These are phyloP conservation scores for Nephrotoma guestfalica DNA, from an alignment of 2,888 invertebrate genomes.

Conservation along the genomic window DNA sequence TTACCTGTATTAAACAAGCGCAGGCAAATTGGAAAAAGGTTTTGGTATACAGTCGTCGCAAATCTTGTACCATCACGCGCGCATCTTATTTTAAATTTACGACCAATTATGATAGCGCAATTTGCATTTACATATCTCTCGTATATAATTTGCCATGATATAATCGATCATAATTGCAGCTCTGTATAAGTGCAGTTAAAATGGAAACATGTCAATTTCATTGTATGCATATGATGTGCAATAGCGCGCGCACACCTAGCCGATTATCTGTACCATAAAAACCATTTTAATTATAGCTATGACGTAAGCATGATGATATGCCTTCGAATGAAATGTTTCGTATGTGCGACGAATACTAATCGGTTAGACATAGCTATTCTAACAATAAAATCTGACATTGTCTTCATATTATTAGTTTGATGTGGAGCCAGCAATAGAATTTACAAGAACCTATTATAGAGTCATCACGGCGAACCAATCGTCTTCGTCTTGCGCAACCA, in stretches of 20 bases:
- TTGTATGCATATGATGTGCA: not conserved
- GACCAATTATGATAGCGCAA: not conserved
- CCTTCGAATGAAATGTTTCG: not conserved
- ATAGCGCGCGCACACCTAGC: not conserved
- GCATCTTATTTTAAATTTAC: not conserved
- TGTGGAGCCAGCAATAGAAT: not conserved
- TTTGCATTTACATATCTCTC: not conserved
- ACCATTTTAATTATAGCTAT: not conserved
- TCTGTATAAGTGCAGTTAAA: not conserved
- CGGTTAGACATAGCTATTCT: not conserved
- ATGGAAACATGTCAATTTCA: not conserved
- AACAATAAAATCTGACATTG: not conserved
- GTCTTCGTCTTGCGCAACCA: not conserved
- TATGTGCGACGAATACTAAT: not conserved
- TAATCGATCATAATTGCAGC: not conserved
- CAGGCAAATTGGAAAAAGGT: not conserved
- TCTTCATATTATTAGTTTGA: not conserved
- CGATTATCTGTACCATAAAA: not conserved
- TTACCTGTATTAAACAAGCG: not conserved
- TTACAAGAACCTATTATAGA: not conserved
- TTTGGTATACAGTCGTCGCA: not conserved
- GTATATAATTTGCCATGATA: not conserved
- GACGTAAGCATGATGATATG: no score
- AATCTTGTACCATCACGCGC: not conserved
- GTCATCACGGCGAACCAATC: not conserved